Evolutionary conservation across 1,140 invertebrate genomes (phyloP).

Genomic region (Lycorma delicatula): DNA sequence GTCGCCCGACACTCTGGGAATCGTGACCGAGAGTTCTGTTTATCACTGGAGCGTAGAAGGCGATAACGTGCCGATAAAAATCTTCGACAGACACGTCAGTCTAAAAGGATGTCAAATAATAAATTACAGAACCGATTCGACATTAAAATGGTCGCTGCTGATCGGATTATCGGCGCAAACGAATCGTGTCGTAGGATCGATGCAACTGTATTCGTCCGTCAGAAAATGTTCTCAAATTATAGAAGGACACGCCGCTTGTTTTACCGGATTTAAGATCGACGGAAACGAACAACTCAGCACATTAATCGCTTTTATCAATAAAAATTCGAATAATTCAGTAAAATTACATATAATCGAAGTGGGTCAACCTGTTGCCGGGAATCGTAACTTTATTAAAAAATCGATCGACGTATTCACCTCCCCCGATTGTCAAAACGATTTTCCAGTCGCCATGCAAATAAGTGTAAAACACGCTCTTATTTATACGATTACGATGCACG

Average conservation of each 20-base stretch:
- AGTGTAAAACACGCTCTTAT: conserved; percentile 93
- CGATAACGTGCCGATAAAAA: not conserved
- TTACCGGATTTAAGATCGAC: conserved; percentile 92
- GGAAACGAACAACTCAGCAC: conserved; percentile 92
- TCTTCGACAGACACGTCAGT: conserved; percentile 1
- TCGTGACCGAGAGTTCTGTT: no score
- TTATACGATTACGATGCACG: conserved; percentile 98
- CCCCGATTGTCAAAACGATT: conserved; percentile 94
- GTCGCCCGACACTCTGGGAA: no score
- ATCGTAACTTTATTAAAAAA: conserved; percentile 95
- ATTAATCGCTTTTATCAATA: conserved; percentile 93
- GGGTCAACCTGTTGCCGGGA: conserved; percentile 85
- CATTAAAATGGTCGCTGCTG: conserved; percentile 1
- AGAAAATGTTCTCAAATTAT: conserved; percentile 62
- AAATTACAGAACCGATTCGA: not conserved
- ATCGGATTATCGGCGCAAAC: conserved; percentile 25
- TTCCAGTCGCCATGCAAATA: conserved; percentile 98
- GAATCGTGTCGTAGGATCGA: conserved; percentile 60
- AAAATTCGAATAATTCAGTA: conserved; percentile 80
- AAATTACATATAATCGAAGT: conserved; percentile 98
- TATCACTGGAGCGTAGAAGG: not conserved
- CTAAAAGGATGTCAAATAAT: conserved; percentile 10
- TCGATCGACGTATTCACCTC: conserved; percentile 98
- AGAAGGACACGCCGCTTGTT: conserved; percentile 65
- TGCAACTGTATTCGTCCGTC: conserved; percentile 67